These are phyloP conservation scores for Ophioderma brevispina DNA, from an alignment of 35 echinoderm and acorn worm genomes.

Conservation along the genomic window DNA sequence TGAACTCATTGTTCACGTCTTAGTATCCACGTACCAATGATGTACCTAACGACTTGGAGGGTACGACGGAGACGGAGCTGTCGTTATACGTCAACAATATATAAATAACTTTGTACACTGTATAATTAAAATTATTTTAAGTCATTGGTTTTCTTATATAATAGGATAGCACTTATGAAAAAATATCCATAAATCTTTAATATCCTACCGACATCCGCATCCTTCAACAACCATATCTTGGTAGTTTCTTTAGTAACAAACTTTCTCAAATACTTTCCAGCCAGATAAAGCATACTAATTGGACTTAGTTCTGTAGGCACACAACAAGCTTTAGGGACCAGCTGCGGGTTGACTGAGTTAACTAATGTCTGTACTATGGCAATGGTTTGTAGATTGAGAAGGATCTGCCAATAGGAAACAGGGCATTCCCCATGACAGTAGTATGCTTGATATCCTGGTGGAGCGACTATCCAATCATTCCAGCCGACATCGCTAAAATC, in stretches of 20 bases:
- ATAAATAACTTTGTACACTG: slow-evolving; percentile 58
- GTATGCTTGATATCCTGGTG: slow-evolving; percentile 89
- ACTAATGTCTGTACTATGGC: slow-evolving; percentile 99
- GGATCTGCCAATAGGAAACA: slow-evolving; percentile 74
- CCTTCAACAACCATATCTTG: slow-evolving; percentile 94
- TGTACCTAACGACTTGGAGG: neutral
- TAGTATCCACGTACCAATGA: neutral
- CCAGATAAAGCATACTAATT: slow-evolving; percentile 96
- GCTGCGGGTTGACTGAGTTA: slow-evolving; percentile 76
- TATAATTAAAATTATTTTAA: slow-evolving; percentile 26
- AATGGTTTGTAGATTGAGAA: slow-evolving; percentile 92
- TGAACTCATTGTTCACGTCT: neutral
- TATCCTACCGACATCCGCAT: slow-evolving; percentile 92
- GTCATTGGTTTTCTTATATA: slow-evolving; percentile 38
- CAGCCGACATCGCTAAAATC: slow-evolving; percentile 94
- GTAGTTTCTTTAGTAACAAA: slow-evolving; percentile 94
- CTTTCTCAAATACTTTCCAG: slow-evolving; percentile 75
- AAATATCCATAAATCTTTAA: neutral
- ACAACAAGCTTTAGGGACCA: slow-evolving; percentile 91
- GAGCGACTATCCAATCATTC: slow-evolving; percentile 97
- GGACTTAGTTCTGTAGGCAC: slow-evolving; percentile 94
- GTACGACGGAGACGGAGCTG: neutral
- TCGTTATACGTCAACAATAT: slow-evolving; percentile 10
- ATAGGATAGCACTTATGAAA: slow-evolving; percentile 11
- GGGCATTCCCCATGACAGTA: slow-evolving; percentile 96